These are phyloP conservation scores for Pyrgus malvae DNA, from an alignment of 2,888 invertebrate genomes.

Conservation along the genomic window DNA sequence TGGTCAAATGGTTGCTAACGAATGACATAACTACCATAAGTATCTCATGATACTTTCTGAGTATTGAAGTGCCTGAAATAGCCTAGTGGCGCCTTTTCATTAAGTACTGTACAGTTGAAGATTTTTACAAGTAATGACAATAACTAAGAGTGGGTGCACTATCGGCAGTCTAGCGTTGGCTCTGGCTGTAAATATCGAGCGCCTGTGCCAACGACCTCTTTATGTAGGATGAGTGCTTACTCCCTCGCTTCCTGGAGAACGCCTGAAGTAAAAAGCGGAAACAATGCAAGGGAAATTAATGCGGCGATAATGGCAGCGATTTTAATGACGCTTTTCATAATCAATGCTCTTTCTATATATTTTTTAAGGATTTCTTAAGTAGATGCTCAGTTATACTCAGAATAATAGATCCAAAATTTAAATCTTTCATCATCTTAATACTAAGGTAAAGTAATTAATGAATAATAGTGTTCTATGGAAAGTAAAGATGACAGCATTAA, in stretches of 20 bases:
- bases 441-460: too few relatives aligned
- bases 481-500: too few relatives aligned
- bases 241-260: slow-evolving; percentile 51
- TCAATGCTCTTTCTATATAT: background rate
- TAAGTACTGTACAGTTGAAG: background rate
- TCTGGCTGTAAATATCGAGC: slow-evolving; percentile 30
- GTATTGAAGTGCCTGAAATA: too few relatives aligned
- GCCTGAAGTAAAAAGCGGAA: slow-evolving; percentile 24
- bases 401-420: too few relatives aligned
- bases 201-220: slow-evolving; percentile 55
- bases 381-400: too few relatives aligned
- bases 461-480: too few relatives aligned
- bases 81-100: too few relatives aligned
- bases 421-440: too few relatives aligned
- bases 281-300: slow-evolving; percentile 26
- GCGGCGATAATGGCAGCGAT: slow-evolving; percentile 12
- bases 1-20: too few relatives aligned
- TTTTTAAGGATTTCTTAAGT: background rate
- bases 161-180: slow-evolving; percentile 23
- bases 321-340: background rate
- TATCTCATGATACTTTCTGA: too few relatives aligned
- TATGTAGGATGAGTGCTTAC: slow-evolving; percentile 51
- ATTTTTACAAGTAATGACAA: slow-evolving; percentile 2
- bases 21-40: too few relatives aligned
- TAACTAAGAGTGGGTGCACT: slow-evolving; percentile 19